Conservation (phyloP, 2,113 vertebrate genomes). For the Isurus oxyrinchus region DNA sequence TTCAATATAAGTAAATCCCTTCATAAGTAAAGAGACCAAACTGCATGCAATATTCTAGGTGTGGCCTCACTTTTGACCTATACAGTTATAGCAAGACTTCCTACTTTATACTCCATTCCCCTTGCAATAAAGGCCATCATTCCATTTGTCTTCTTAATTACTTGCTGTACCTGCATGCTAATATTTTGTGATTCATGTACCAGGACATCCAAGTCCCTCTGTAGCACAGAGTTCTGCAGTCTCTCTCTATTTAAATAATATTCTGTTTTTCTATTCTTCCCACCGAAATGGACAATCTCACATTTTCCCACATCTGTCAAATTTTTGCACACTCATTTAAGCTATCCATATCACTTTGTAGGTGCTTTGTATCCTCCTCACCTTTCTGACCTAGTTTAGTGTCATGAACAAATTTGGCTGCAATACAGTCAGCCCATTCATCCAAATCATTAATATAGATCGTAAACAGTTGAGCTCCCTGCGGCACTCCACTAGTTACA, state of each 20-base stretch:
- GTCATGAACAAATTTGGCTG: background rate
- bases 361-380: background rate
- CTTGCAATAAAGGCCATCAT: too few relatives aligned
- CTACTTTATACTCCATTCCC: too few relatives aligned
- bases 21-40: too few relatives aligned
- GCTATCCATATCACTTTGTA: background rate
- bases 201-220: background rate
- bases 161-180: background rate
- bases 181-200: background rate
- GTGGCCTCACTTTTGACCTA: too few relatives aligned
- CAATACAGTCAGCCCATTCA: background rate
- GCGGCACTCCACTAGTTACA: background rate
- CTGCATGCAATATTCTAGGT: too few relatives aligned
- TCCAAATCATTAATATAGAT: background rate
- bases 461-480: background rate
- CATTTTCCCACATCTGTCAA: background rate
- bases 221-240: background rate
- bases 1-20: too few relatives aligned
- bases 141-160: too few relatives aligned
- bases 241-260: background rate
- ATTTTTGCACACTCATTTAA: background rate
- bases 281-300: background rate
- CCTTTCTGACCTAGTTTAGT: background rate
- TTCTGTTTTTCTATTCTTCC: background rate
- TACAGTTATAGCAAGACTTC: too few relatives aligned